Conservation (phyloP, 2,888 invertebrate genomes). For the Dynastes hyllus region DNA sequence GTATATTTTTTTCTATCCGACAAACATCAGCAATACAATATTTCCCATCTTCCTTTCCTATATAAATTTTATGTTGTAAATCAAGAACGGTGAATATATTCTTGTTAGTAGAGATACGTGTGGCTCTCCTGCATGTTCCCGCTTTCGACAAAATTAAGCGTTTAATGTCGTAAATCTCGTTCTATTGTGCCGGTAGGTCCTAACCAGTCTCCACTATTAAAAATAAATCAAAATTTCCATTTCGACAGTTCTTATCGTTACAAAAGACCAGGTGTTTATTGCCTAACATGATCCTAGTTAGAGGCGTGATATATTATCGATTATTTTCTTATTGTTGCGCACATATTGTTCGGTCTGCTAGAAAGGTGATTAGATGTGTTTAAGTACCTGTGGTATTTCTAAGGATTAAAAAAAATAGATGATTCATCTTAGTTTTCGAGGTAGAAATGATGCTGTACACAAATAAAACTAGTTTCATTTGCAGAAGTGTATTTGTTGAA, state of each 20-base stretch:
- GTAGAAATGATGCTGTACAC: background rate
- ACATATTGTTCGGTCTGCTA: background rate
- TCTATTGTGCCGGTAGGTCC: conserved; percentile 25
- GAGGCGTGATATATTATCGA: conserved; percentile 33
- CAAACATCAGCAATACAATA: background rate
- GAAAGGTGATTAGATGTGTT: conserved; percentile 13
- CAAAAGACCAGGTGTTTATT: conserved; percentile 46
- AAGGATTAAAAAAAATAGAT: conserved; percentile 4
- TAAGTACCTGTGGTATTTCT: background rate
- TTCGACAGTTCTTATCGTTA: conserved; percentile 27
- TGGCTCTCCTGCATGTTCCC: conserved; percentile 2
- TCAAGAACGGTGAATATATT: conserved; percentile 20
- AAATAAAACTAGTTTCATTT: background rate
- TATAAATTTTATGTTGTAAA: background rate
- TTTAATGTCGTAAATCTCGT: conserved; percentile 47
- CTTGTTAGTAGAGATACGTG: conserved; percentile 25
- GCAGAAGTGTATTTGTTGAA: too few relatives aligned
- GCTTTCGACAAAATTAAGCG: conserved; percentile 41
- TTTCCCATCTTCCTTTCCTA: conserved; percentile 1
- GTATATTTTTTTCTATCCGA: too few relatives aligned
- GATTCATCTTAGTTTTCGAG: conserved; percentile 12
- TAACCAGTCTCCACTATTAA: conserved; percentile 44
- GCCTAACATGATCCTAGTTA: conserved; percentile 23
- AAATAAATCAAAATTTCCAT: conserved; percentile 48
- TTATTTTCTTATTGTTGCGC: conserved; percentile 26